Evolutionary conservation across 2,888 invertebrate species (phyloP), one percentile per base, ranked within the genome.

Genomic region (Agriopis aurantiaria): DNA sequence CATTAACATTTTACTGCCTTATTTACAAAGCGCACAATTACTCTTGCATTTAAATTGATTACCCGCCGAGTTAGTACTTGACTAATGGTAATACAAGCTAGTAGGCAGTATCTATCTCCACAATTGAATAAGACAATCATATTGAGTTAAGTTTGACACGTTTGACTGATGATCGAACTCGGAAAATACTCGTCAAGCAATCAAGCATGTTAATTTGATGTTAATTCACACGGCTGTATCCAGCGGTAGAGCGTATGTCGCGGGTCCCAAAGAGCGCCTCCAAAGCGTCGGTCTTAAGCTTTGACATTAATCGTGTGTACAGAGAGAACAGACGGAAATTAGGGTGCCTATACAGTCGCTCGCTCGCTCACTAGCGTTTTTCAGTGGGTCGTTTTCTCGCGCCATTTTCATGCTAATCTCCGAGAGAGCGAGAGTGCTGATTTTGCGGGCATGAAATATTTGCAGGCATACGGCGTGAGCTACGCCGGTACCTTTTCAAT

Each of bases 1-100:
- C 88, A 90, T 90, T 91, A 89, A 88, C 91, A 89, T 91, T 90
- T 89, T 87, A 91, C 89, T 88, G 84, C 85, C 86, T 88, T 88
- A 89, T 91, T 90, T 88, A 85, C 86, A 87, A 89, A 89, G 88
- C 86, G 89, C 86, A 90, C 90, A 90, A 91, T 92, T 91, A 91
- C 86, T 88, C 85, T 78, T 85, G 83, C 89, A 86, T 89, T 91
- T 87, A 89, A 87, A 89, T 88, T 89, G 88, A 90, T 91, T 90
- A 89, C 86, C 62, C 69, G 65, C 70, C 71, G 75, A 72, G 73
- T 69, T 67, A 63, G 79, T 86, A 85, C 33, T 33, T 87, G 85
- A n/a, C 33, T 3, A 12, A 40, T 52, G 11, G 82, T 86, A 88
- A 89, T 88, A 33, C 33, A 4, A 33, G 33, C 33, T 40, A 48